Conservation (phyloP, 2,888 invertebrate species). For the Acrobasis repandana region DNA sequence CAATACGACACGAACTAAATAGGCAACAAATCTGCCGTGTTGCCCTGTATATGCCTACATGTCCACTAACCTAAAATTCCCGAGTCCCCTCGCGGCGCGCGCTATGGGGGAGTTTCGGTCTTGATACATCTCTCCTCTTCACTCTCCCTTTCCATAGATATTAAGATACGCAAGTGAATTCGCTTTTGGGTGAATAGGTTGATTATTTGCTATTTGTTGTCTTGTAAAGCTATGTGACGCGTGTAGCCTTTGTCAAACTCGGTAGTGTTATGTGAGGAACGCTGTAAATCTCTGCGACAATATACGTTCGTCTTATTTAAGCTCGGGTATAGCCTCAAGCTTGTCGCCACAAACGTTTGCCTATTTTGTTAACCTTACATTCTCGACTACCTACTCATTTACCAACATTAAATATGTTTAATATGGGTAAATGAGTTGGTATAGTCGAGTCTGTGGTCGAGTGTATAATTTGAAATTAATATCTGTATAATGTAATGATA, state of each 20-base stretch:
- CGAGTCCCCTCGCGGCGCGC: conserved; percentile 71
- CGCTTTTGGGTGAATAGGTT: conserved; percentile 73
- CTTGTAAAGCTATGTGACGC: conserved; percentile 35
- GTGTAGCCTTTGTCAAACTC: conserved; percentile 14
- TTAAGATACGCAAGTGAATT: conserved; percentile 75
- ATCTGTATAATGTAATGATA: no score
- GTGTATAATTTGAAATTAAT: no score
- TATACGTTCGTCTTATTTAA: conserved; percentile 20
- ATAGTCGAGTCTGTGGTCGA: no score
- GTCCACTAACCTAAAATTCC: conserved; percentile 83
- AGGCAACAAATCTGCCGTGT: conserved; percentile 83
- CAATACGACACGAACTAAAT: conserved; percentile 82
- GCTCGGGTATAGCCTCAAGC: conserved; percentile 3
- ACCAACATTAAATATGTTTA: not conserved
- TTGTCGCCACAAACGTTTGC: not conserved
- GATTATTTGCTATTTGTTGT: conserved; percentile 77
- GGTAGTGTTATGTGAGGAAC: conserved; percentile 12
- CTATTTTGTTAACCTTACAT: conserved; percentile 7
- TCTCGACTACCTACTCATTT: not conserved
- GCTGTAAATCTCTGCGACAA: conserved; percentile 15
- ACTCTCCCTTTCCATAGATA: conserved; percentile 67
- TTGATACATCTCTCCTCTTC: conserved; percentile 78
- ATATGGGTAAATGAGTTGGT: no score
- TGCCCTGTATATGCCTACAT: conserved; percentile 83
- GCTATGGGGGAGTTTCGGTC: conserved; percentile 75